Evolutionary conservation across 2,888 invertebrate genomes (phyloP), one percentile per base, ranked within the genome.

Genomic region (Suillia variegata): DNA sequence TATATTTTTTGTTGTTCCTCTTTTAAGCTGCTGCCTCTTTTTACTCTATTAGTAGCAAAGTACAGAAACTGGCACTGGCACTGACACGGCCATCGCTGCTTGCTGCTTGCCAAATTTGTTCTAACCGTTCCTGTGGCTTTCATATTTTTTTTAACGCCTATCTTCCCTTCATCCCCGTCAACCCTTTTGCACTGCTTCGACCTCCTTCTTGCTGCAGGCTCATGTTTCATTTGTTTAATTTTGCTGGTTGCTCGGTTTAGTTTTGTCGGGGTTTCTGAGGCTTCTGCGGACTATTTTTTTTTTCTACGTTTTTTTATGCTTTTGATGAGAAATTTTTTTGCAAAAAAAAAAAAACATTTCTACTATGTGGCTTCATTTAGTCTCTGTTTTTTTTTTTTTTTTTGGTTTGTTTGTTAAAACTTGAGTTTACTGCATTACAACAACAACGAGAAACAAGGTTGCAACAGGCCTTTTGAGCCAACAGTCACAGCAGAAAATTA

Each of bases 171-270:
- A 13, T 17, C 10, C 18, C 18, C 45, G 2, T 17, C 38, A 4
- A 13, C 20, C 18, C 18, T 45, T 6, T 38, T 13, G 5, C 5
- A 13, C 45, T 20, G 17, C 4, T n/a, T 38, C 8, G n/a, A 6
- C 5, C 5, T 20, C 3, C 45, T 45, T 34, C 13, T 21, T 51
- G 26, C 51, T 8, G 31, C 12, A 58, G 34, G 58, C 53, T 58
- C 54, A 50, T 58, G 54, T 58, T 54, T 54, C 58, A 54, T 58
- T 58, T 49, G 54, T 54, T 54, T 42, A 31, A 52, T 18, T 58
- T 58, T 42, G 42, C 38, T 45, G 53, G 53, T 34, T 34, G 49
- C 20, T 33, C 15, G 49, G 22, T 49, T 54, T 18, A 17, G 26
- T 54, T n/a, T 45, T 18, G 54, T 42, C 13, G 20, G 17, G 13